Percentiles rank a stretch among this genome's conserved stretches.
Conservation (phyloP, 2,797 vertebrate genomes). For the Crocidura indochinensis region DNA sequence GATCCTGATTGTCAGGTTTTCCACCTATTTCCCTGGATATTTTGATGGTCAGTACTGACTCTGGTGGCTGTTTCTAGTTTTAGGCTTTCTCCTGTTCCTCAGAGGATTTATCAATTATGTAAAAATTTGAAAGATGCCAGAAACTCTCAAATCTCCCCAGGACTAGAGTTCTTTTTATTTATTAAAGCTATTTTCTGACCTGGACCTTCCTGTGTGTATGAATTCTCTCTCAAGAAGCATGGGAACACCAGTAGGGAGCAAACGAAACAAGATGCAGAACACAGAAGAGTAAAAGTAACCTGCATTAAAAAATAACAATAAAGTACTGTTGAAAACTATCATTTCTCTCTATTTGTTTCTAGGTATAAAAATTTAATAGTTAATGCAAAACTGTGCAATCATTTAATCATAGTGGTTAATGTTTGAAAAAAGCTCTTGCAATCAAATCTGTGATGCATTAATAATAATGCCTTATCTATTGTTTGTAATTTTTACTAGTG, state of each 20-base stretch:
- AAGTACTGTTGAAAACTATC: constrained; percentile 91
- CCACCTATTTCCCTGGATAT: constrained; percentile 99
- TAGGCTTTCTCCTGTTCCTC: constrained; percentile 98
- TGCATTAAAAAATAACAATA: constrained; percentile 89
- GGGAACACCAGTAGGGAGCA: constrained; percentile 92
- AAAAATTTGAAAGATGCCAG: constrained; percentile 98
- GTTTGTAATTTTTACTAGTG: constrained; percentile 90
- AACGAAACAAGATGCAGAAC: constrained; percentile 88
- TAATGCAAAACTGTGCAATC: constrained; percentile 93
- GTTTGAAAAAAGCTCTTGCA: constrained; percentile 93
- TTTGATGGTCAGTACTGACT: constrained; percentile 99
- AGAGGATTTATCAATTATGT: constrained; percentile 99
- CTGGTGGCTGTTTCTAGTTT: constrained; percentile 99
- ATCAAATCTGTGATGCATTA: constrained; percentile 93
- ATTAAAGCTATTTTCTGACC: constrained; percentile 94
- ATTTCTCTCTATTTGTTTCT: constrained; percentile 92
- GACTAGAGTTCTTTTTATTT: constrained; percentile 99
- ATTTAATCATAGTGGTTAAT: constrained; percentile 94
- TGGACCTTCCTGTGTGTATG: constrained; percentile 91
- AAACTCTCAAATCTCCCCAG: constrained; percentile 96
- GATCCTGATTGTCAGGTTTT: constrained; percentile 99
- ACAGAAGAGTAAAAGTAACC: constrained; percentile 90
- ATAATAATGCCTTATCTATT: constrained; percentile 92
- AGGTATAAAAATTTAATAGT: constrained; percentile 95
- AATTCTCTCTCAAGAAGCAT: constrained; percentile 88